Conservation (phyloP, 2,113 vertebrate species). For the Acanthochromis polyacanthus region DNA sequence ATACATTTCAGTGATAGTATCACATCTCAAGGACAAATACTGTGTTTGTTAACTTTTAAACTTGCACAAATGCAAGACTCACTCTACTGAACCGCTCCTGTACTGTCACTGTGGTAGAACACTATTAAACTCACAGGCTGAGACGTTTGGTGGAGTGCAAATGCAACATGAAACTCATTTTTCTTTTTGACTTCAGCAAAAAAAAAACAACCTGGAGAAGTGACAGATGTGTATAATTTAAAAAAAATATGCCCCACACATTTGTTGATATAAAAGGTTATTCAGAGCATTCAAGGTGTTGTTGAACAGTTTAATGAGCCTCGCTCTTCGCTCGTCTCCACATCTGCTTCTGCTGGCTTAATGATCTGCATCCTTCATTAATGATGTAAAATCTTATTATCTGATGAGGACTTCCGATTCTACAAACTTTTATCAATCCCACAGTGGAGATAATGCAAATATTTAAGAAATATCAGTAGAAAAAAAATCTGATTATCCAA, state of each 20-base stretch:
- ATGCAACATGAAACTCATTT: constrained; percentile 1
- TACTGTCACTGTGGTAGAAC: too few species aligned
- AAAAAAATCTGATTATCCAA: too few species aligned
- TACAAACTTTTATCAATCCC: too few species aligned
- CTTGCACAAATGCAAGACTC: too few species aligned
- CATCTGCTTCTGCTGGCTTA: background rate
- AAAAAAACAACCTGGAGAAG: constrained; percentile 6
- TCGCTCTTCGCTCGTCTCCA: background rate
- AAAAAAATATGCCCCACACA: background rate
- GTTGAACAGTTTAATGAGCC: background rate
- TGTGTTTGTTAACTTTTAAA: too few species aligned
- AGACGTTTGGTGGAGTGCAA: background rate
- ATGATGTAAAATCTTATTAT: background rate
- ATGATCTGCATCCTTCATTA: background rate
- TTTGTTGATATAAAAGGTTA: background rate
- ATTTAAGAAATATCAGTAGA: too few species aligned
- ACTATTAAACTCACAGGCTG: background rate
- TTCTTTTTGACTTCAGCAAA: constrained; percentile 3
- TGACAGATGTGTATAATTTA: background rate
- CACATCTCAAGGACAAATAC: too few species aligned
- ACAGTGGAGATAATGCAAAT: too few species aligned
- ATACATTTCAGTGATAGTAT: too few species aligned
- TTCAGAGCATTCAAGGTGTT: background rate
- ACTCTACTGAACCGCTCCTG: too few species aligned
- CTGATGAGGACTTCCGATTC: background rate